Percentiles rank a stretch among this genome's conserved stretches.
phyloP scores from a whole-genome alignment of 2,113 vertebrate genomes.

The Limnothrissa miodon region DNA sequence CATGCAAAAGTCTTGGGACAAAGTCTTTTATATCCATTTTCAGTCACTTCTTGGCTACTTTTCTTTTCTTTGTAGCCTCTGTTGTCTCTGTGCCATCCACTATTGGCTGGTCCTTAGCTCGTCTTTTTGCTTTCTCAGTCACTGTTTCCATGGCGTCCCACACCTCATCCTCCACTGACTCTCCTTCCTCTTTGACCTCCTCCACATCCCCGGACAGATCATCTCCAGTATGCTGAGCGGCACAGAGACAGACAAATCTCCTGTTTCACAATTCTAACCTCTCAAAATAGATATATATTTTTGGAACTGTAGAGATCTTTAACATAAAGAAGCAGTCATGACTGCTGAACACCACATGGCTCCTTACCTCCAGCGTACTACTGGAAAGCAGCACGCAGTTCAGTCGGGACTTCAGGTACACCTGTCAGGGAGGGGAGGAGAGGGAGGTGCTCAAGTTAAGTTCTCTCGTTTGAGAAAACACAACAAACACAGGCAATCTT shows the following conservation, averaged over 20 bases:
- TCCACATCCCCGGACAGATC: constrained; percentile 32
- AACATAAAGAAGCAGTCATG: background rate
- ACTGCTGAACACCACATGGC: background rate
- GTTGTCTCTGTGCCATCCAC: background rate
- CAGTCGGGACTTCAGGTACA: constrained; percentile 74
- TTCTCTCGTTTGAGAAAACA: too few relatives aligned
- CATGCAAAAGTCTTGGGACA: background rate
- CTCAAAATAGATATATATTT: too few relatives aligned
- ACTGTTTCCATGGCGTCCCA: constrained; percentile 56
- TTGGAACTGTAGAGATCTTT: too few relatives aligned
- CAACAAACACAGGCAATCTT: constrained; percentile 15
- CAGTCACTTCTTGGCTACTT: background rate
- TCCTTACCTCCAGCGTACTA: constrained; percentile 25
- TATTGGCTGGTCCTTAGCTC: constrained; percentile 19
- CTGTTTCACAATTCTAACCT: background rate
- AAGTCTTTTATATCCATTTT: background rate
- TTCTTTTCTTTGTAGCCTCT: constrained; percentile 28
- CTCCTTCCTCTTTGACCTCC: constrained; percentile 46
- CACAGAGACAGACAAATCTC: background rate
- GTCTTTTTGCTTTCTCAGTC: constrained; percentile 41
- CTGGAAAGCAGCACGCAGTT: constrained; percentile 72
- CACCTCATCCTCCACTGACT: constrained; percentile 45
- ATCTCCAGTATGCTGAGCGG: constrained; percentile 24
- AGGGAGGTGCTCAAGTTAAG: background rate
- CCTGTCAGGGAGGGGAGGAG: constrained; percentile 39